These are phyloP conservation scores for Sicus ferrugineus DNA, from an alignment of 2,888 invertebrate genomes.

Conservation along the genomic window DNA sequence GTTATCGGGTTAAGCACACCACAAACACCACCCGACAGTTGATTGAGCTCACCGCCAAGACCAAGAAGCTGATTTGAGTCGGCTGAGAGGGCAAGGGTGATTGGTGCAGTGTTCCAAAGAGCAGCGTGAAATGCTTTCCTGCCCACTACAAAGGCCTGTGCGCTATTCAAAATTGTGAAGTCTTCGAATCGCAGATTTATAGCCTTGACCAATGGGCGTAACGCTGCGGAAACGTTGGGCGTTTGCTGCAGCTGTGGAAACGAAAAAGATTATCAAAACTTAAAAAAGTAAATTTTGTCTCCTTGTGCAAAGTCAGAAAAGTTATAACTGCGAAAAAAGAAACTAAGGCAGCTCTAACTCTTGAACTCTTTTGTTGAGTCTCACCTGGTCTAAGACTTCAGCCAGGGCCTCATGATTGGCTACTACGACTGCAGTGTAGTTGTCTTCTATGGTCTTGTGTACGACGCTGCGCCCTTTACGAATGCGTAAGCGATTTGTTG, in stretches of 20 bases:
- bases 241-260: constrained; percentile 73
- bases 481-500: constrained; percentile 74
- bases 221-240: constrained; percentile 72
- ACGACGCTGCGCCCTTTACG: constrained; percentile 84
- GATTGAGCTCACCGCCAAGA: constrained; percentile 65
- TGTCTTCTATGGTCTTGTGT: constrained; percentile 86
- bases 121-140: constrained; percentile 79
- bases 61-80: constrained; percentile 69
- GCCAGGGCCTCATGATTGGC: constrained; percentile 90
- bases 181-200: constrained; percentile 79
- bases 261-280: no score
- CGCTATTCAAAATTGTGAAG: constrained; percentile 71
- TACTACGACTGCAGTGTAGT: constrained; percentile 88
- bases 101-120: constrained; percentile 74
- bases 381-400: constrained; percentile 87
- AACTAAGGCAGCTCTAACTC: no score
- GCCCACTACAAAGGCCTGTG: constrained; percentile 70
- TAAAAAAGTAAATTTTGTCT: no score
- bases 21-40: constrained; percentile 72
- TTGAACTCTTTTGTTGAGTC: background rate
- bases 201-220: constrained; percentile 76
- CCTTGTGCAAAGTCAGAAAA: no score
- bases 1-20: constrained; percentile 78
- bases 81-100: constrained; percentile 73
- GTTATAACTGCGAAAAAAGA: no score